phyloP scores from a whole-genome alignment of 2,888 invertebrate species.

The Thereva nobilitata region DNA sequence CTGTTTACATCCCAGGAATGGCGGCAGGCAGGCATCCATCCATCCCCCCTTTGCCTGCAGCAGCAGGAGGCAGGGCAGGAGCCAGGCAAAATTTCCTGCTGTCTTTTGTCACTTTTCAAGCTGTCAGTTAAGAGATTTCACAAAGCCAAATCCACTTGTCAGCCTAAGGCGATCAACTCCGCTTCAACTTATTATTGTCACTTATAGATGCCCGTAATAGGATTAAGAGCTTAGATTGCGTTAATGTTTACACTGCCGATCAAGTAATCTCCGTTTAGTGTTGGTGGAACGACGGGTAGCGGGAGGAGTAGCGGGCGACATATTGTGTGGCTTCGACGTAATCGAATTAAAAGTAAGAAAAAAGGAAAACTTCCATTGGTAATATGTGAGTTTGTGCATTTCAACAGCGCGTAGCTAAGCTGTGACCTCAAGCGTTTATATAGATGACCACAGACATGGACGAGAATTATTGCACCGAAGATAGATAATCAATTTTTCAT shows the following conservation, averaged over 20 bases:
- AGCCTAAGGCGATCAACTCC: not conserved
- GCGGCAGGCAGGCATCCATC: too few relatives aligned
- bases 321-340: conserved; percentile 17
- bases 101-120: conserved; percentile 21
- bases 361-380: too few relatives aligned
- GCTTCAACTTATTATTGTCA: not conserved
- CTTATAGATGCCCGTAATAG: conserved; percentile 8
- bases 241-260: conserved; percentile 17
- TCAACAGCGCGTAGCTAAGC: too few relatives aligned
- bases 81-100: conserved; percentile 13
- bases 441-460: too few relatives aligned
- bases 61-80: not conserved
- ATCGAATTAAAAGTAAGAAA: not conserved
- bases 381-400: too few relatives aligned
- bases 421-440: too few relatives aligned
- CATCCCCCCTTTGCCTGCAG: too few relatives aligned
- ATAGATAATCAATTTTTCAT: too few relatives aligned
- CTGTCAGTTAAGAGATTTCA: conserved; percentile 10
- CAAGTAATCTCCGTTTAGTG: conserved; percentile 17
- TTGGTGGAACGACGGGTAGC: too few relatives aligned
- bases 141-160: conserved; percentile 3
- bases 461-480: too few relatives aligned
- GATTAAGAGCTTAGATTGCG: conserved; percentile 15
- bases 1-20: not conserved
- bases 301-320: not conserved